A percentile compares a stretch with the other conserved stretches of the same genome.
phyloP scores from a whole-genome alignment of 2,797 vertebrate genomes.

The Poliocrania exsul region DNA sequence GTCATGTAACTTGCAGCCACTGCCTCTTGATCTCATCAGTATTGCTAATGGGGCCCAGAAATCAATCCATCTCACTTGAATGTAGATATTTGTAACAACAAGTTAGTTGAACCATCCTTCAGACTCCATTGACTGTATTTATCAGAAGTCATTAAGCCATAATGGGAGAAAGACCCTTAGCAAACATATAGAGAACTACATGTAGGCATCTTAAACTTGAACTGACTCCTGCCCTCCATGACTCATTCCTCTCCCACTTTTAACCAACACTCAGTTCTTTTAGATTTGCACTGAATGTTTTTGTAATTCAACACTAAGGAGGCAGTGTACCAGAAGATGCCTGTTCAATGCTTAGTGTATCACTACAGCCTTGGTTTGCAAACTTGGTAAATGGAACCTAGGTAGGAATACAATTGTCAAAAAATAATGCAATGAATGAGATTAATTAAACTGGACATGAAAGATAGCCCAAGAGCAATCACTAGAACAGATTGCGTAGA shows the following conservation, averaged over 20 bases:
- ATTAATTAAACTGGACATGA: not conserved
- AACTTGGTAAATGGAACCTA: not conserved
- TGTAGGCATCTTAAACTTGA: not conserved
- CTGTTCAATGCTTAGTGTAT: not conserved
- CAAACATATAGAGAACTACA: not conserved
- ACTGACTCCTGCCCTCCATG: constrained; percentile 32
- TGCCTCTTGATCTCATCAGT: not conserved
- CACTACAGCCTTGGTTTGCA: not conserved
- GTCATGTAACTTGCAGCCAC: not conserved
- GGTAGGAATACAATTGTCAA: not conserved
- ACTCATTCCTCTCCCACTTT: constrained; percentile 26
- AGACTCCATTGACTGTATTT: not conserved
- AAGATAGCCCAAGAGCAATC: not conserved
- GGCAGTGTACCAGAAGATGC: not conserved
- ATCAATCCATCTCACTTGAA: not conserved
- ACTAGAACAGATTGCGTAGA: not conserved
- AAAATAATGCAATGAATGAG: not conserved
- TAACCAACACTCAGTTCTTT: not conserved
- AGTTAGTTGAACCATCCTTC: not conserved
- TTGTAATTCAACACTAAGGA: not conserved
- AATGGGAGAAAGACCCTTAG: not conserved
- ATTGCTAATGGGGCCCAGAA: not conserved
- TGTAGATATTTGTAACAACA: not conserved
- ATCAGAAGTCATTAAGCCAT: constrained; percentile 17
- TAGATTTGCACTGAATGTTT: not conserved